A percentile compares a stretch with the other conserved stretches of the same genome.
Conservation (phyloP, 2,888 invertebrate species). For the Diadegma fenestrale region DNA sequence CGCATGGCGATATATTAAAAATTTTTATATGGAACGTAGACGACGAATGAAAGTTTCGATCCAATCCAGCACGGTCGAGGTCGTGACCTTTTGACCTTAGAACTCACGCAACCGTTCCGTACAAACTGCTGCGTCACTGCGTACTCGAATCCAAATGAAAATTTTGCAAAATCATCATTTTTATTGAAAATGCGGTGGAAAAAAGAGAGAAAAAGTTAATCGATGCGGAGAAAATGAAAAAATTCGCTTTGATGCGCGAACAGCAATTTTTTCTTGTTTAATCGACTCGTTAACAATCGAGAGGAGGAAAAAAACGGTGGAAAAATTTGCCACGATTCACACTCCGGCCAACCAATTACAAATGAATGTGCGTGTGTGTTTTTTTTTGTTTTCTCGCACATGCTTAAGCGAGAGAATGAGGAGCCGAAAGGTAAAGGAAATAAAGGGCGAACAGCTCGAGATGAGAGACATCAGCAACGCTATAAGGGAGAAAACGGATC, state of each 20-base stretch:
- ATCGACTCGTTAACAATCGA: background rate
- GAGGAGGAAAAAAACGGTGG: background rate
- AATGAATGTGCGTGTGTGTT: background rate
- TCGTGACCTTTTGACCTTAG: slow-evolving; percentile 53
- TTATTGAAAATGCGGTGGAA: background rate
- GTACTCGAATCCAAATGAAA: background rate
- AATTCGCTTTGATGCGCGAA: too few relatives aligned
- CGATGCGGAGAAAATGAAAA: too few relatives aligned
- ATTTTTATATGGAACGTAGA: background rate
- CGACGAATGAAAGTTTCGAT: slow-evolving; percentile 21
- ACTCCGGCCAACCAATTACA: background rate
- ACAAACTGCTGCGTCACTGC: background rate
- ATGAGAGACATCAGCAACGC: background rate
- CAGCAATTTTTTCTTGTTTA: background rate
- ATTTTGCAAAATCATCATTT: background rate
- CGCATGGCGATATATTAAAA: background rate
- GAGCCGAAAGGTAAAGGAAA: slow-evolving; percentile 8
- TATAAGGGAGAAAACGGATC: background rate
- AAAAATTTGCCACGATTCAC: background rate
- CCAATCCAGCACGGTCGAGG: slow-evolving; percentile 8
- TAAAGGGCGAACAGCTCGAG: background rate
- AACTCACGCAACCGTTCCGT: background rate
- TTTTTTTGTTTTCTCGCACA: slow-evolving; percentile 9
- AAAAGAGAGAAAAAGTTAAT: background rate
- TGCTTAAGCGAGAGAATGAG: background rate